Base-by-base conservation (phyloP, 2,797 vertebrate species). In the Xenentodon cancila region DNA sequence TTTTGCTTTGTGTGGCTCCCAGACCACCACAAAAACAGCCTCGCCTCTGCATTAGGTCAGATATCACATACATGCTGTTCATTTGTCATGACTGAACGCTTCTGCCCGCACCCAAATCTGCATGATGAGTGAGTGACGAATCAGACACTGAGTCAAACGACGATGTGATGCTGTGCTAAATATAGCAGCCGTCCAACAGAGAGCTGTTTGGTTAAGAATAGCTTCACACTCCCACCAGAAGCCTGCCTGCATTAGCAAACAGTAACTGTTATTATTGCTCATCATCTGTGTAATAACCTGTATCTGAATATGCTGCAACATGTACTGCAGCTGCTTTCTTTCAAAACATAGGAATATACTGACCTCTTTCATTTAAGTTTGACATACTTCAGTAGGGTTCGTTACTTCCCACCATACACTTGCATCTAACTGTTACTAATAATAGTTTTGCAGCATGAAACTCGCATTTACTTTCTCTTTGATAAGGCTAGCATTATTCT, bases 171-270 rank as follows among this genome's bases (percentile, higher is more conserved):
- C 34, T 11, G 34, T 63, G 51, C 68, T 88, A 77, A 71, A 80
- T 64, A 57, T 59, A 63, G 57, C 70, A 15, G 22, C 37, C 43
- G 71, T n/a, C 37, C 37, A 40, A 40, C 37, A 40, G 37, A 40
- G 30, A 30, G 30, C 30, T 40, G 13, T 15, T 15, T 40, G 37
- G 64, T 61, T 71, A 70, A 43, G 50, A 84, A 82, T 77, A 84
- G 50, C 47, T n/a, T 46, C 12, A 19, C 44, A 44, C 30, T 42
- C 30, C 58, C 37, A 40, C 37, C 37, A 37, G 34, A 37, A 37
- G 3, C 34, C 11, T 1, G 37, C 37, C 37, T 40, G 37, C 37
- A 56, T 40, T 37, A 53, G 55, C 50, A 54, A 46, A 37, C 17
- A 11, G 25, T 22, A 7, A 59, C 37, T 64, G 45, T 59, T 68